phyloP scores from a whole-genome alignment of 2,888 invertebrate genomes.

The Aphodius sticticus region DNA sequence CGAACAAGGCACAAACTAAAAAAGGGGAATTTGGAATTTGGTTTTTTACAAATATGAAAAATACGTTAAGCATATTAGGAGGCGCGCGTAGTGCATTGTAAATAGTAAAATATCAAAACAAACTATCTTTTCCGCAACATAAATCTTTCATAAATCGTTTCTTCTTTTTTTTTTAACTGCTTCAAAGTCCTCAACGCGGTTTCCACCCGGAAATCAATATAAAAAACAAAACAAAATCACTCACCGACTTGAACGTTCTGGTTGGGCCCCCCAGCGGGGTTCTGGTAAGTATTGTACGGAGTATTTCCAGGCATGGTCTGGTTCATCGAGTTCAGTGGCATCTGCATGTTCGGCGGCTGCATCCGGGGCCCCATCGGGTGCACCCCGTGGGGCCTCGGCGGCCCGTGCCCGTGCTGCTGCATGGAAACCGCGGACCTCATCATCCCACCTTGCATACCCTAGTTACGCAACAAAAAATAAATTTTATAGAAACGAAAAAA shows the following conservation, averaged over 20 bases:
- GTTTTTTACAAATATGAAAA: too few relatives aligned
- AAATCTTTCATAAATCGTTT: too few relatives aligned
- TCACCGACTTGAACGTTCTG: conserved; percentile 59
- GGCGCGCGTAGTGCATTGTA: too few relatives aligned
- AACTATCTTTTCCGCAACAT: too few relatives aligned
- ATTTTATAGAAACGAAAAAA: background rate
- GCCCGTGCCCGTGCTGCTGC: conserved; percentile 60
- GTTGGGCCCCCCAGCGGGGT: conserved; percentile 65
- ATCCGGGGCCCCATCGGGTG: conserved; percentile 68
- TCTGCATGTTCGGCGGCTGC: conserved; percentile 63
- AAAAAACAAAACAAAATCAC: conserved; percentile 39
- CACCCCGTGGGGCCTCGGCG: conserved; percentile 57
- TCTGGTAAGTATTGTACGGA: conserved; percentile 65
- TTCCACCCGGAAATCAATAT: too few relatives aligned
- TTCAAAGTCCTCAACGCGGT: too few relatives aligned
- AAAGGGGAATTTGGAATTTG: too few relatives aligned
- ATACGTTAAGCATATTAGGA: too few relatives aligned
- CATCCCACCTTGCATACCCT: conserved; percentile 82
- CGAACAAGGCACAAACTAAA: too few relatives aligned
- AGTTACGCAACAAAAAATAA: conserved; percentile 19
- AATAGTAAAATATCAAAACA: too few relatives aligned
- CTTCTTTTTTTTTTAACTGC: too few relatives aligned
- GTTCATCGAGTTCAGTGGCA: conserved; percentile 62
- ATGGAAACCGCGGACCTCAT: conserved; percentile 64
- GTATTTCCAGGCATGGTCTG: conserved; percentile 64